Evolutionary conservation across 2,113 vertebrate species (phyloP), one percentile per base, ranked within the genome.

Genomic region (Thinocorus orbignyianus): DNA sequence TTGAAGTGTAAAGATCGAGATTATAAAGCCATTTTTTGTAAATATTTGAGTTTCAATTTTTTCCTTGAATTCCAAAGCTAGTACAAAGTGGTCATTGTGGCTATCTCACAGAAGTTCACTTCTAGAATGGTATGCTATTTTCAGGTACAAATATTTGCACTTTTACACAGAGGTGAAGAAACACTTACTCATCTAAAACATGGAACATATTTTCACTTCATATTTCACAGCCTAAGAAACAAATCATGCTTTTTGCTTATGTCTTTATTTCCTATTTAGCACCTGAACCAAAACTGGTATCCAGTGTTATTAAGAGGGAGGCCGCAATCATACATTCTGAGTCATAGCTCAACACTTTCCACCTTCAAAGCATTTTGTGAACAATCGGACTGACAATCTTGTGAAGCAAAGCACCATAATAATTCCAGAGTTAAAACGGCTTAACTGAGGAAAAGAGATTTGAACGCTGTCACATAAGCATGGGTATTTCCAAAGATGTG

Each of bases 311-410:
- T 90, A 78, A 78, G 31, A 74, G 28, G 37, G 51, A 90, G 80
- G 37, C 52, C 69, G 39, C 86, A 87, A 37, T 62, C 65, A 28
- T 57, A 42, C 5, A 31, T 85, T 84, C 70, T 93, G 91, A 91
- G 86, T 97, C 86, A 85, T 65, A 61, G 55, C 64, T 69, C 55
- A 92, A 82, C 73, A 57, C 64, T 83, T 96, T 81, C 54, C 61
- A 64, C 70, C 81, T 95, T 97, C 93, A 95, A 92, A 94, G 89
- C 35, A 76, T 14, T 65, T 91, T 85, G 61, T 79, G 72, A 78
- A 64, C 33, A n/a, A 71, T 71, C 42, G 37, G 82, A 88, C 20
- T 62, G 51, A 91, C 57, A 71, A n/a, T 41, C 65, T 44, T 79
- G 65, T 60, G 73, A 74, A 91, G 73, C 12, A 89, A 84, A 87